These are phyloP conservation scores for Lasioglossum leucozonium DNA, from an alignment of 2,888 invertebrate genomes.

Conservation along the genomic window DNA sequence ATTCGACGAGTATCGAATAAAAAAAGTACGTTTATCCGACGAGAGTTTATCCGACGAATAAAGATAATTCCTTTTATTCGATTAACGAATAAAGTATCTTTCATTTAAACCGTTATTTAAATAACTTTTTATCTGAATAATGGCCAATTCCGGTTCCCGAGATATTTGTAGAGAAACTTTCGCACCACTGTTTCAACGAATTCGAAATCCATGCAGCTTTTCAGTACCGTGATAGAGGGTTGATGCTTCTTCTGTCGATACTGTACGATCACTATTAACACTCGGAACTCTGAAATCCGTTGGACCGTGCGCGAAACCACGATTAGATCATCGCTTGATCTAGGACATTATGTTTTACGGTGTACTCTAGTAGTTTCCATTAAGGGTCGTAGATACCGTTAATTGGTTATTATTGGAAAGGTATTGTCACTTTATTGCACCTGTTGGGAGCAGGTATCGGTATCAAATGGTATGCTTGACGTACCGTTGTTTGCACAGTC, in stretches of 20 bases:
- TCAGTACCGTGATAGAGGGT: not conserved
- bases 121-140: no score
- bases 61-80: no score
- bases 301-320: not conserved
- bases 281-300: not conserved
- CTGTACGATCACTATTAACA: not conserved
- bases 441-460: not conserved
- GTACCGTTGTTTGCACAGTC: not conserved
- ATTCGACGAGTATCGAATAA: no score
- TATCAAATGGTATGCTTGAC: not conserved
- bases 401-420: constrained; percentile 6
- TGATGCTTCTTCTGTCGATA: not conserved
- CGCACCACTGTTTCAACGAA: no score
- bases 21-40: no score
- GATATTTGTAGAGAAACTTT: no score
- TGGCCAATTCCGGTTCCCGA: no score
- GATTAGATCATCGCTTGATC: not conserved
- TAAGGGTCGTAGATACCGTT: not conserved
- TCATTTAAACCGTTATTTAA: no score
- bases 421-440: not conserved
- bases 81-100: no score
- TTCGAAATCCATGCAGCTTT: not conserved
- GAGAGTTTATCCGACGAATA: no score
- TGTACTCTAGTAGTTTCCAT: not conserved
- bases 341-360: not conserved